Conservation (phyloP, 2,797 vertebrate genomes). For the Hylomyscus alleni region DNA sequence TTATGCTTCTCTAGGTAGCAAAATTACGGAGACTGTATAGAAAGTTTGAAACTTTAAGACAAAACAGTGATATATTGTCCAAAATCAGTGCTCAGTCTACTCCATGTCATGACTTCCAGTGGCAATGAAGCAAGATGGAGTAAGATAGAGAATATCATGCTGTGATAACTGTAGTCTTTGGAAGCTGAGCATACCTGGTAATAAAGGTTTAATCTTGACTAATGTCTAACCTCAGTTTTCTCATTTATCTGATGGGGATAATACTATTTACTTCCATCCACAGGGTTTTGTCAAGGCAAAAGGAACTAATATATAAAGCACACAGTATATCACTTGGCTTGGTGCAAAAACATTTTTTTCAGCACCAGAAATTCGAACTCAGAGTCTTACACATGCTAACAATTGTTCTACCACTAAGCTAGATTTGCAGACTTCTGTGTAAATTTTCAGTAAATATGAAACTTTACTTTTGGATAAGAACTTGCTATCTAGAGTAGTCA, state of each 20-base stretch:
- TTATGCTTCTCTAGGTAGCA: background rate
- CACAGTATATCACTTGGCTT: background rate
- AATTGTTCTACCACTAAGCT: background rate
- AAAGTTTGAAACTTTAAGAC: conserved; percentile 33
- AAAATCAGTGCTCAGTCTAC: background rate
- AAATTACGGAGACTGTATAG: background rate
- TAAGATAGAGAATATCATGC: background rate
- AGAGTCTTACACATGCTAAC: background rate
- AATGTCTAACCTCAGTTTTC: background rate
- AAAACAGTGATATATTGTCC: background rate
- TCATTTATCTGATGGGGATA: conserved; percentile 1
- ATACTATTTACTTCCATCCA: background rate
- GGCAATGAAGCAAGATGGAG: background rate
- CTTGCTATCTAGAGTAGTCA: background rate
- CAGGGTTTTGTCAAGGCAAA: conserved; percentile 32
- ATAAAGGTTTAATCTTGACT: conserved; percentile 11
- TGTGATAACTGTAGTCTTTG: conserved; percentile 43
- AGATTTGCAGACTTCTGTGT: background rate
- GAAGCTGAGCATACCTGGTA: background rate
- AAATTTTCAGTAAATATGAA: conserved; percentile 33
- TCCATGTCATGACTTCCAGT: background rate
- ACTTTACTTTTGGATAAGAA: conserved; percentile 9
- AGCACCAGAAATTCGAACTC: background rate
- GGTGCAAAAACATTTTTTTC: background rate
- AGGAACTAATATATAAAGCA: background rate